These are phyloP conservation scores for Craseonycteris thonglongyai DNA, from an alignment of 2,113 vertebrate species.

Conservation along the genomic window DNA sequence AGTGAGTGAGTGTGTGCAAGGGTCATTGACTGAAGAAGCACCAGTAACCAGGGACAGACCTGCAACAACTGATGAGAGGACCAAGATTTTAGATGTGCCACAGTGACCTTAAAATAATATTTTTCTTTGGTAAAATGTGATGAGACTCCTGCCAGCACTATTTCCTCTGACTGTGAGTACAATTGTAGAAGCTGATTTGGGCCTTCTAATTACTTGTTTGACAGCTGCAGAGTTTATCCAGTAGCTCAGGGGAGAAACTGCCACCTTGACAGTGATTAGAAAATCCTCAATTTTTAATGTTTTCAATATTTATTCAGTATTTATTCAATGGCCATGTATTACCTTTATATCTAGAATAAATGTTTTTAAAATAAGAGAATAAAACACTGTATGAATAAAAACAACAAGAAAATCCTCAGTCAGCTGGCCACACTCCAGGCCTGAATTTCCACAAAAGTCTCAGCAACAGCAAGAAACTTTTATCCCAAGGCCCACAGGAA, in stretches of 20 bases:
- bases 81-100: not conserved
- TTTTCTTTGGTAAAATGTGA: conserved; percentile 6
- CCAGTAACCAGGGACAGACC: not conserved
- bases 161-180: conserved; percentile 26
- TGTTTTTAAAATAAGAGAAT: too few relatives aligned
- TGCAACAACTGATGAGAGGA: not conserved
- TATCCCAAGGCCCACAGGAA: not conserved
- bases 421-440: not conserved
- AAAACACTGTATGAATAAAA: too few relatives aligned
- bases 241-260: not conserved
- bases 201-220: conserved; percentile 35
- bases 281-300: too few relatives aligned
- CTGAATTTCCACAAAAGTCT: not conserved
- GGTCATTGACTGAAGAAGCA: not conserved
- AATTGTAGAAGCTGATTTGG: conserved; percentile 33
- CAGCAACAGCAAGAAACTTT: not conserved
- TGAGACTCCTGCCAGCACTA: not conserved
- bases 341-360: too few relatives aligned
- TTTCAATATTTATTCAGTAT: too few relatives aligned
- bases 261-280: not conserved
- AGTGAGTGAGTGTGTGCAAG: fast-evolving
- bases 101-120: not conserved
- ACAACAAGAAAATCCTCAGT: conserved; percentile 1
- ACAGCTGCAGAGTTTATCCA: conserved; percentile 24
- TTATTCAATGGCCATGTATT: too few relatives aligned